A percentile compares a stretch with the other conserved stretches of the same genome.
These are phyloP conservation scores for Chrysopilus asiliformis DNA, from an alignment of 2,888 invertebrate species.

Conservation along the genomic window DNA sequence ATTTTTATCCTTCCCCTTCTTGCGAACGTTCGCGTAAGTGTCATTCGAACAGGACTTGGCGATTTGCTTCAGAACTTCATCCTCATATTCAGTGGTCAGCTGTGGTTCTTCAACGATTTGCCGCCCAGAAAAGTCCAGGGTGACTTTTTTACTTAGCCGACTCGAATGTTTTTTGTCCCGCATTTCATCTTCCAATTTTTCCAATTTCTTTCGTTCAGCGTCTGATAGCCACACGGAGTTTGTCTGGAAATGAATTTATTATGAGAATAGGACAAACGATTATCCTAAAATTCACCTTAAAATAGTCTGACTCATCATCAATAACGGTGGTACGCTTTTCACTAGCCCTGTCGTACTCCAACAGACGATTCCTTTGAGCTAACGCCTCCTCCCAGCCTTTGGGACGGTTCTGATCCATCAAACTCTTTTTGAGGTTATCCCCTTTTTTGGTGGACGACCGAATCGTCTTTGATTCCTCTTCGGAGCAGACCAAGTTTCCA, in stretches of 20 bases:
- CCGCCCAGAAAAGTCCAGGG: slow-evolving; percentile 63
- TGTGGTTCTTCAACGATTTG: slow-evolving; percentile 39
- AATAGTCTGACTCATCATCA: slow-evolving; percentile 93
- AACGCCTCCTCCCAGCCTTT: slow-evolving; percentile 57
- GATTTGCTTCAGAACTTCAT: slow-evolving; percentile 32
- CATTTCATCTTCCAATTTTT: slow-evolving; percentile 51
- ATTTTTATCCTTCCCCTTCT: slow-evolving; percentile 18
- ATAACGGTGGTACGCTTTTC: slow-evolving; percentile 34
- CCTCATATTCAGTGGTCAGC: slow-evolving; percentile 30
- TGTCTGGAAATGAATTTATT: slow-evolving; percentile 27
- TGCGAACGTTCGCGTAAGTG: slow-evolving; percentile 19
- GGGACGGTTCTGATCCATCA: slow-evolving; percentile 47
- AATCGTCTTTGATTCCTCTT: slow-evolving; percentile 54
- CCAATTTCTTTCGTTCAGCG: slow-evolving; percentile 51
- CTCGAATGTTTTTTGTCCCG: slow-evolving; percentile 56
- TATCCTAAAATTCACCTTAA: slow-evolving; percentile 43
- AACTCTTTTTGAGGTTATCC: slow-evolving; percentile 47
- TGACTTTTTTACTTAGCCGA: slow-evolving; percentile 51
- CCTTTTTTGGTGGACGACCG: slow-evolving; percentile 53
- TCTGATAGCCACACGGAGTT: slow-evolving; percentile 71
- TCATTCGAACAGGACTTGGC: slow-evolving; percentile 22
- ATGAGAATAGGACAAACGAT: too few relatives aligned
- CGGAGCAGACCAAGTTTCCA: slow-evolving; percentile 67
- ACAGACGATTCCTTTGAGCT: slow-evolving; percentile 61
- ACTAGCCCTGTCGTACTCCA: slow-evolving; percentile 76